phyloP scores from a whole-genome alignment of 2,113 vertebrate genomes.

The Axis porcinus region DNA sequence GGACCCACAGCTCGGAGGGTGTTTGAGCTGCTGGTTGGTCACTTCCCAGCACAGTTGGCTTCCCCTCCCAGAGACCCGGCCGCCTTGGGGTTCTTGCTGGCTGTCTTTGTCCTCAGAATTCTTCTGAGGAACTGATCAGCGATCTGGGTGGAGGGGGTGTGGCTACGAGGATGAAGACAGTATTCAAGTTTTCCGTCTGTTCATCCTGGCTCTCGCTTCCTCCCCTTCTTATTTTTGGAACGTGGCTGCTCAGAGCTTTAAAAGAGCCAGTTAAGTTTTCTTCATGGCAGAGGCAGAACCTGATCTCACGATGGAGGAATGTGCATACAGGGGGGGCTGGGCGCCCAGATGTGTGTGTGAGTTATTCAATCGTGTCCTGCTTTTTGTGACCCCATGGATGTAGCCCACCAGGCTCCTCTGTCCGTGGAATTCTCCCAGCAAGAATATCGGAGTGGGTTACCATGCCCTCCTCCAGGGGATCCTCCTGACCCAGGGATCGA shows the following conservation, averaged over 20 bases:
- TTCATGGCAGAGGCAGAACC: neutral
- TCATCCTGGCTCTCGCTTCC: neutral
- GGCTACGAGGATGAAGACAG: neutral
- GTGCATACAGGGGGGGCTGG: neutral
- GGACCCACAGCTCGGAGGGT: neutral
- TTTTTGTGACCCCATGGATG: neutral
- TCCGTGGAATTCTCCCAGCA: neutral
- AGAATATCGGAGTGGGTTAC: neutral
- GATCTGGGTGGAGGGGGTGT: neutral
- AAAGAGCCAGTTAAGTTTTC: neutral
- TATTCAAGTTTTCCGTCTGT: constrained; percentile 54
- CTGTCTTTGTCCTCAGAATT: neutral
- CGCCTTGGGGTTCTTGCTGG: neutral
- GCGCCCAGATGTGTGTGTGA: neutral
- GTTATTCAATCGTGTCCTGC: neutral
- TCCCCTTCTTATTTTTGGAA: constrained; percentile 34
- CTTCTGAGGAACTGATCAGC: neutral
- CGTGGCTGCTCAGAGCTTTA: neutral
- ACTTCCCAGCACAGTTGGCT: neutral
- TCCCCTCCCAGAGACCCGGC: neutral
- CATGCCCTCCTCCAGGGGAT: neutral
- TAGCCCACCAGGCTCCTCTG: neutral
- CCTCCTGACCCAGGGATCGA: neutral
- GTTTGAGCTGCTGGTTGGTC: neutral
- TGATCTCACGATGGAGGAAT: fast-evolving